Percentiles rank a stretch among this genome's conserved stretches.
Conservation (phyloP, 2,888 invertebrate species). For the Lasioglossum marginatum region DNA sequence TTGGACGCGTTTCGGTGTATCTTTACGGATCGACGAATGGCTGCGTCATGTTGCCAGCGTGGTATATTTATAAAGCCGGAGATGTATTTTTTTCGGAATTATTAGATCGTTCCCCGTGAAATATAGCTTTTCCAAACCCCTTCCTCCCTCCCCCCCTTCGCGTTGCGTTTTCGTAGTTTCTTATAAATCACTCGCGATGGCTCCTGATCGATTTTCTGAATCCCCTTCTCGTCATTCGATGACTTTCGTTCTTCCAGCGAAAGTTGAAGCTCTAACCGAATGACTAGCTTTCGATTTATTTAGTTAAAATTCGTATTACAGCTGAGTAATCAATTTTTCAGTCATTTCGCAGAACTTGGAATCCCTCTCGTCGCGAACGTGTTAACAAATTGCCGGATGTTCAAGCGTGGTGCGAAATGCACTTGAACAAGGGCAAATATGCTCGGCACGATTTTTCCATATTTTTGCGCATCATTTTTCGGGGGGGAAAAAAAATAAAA, state of each 20-base stretch:
- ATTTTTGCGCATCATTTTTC: neutral
- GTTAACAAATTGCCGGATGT: too few relatives aligned
- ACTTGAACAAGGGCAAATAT: neutral
- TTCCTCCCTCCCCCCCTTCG: neutral
- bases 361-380: too few relatives aligned
- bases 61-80: conserved; percentile 17
- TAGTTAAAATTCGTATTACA: neutral
- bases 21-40: conserved; percentile 36
- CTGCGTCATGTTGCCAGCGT: neutral
- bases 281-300: neutral
- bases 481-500: neutral
- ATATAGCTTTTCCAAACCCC: neutral
- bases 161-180: neutral
- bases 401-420: too few relatives aligned
- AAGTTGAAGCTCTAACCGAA: neutral
- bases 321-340: neutral
- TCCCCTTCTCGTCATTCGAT: neutral
- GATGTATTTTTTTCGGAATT: conserved; percentile 17
- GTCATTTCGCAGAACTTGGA: neutral
- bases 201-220: neutral
- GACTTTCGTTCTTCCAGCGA: neutral
- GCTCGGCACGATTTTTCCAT: neutral
- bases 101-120: neutral
- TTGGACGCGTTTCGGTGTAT: conserved; percentile 4
- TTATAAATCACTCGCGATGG: conserved; percentile 1